A percentile compares a stretch with the other conserved stretches of the same genome.
phyloP scores from a whole-genome alignment of 2,888 invertebrate species.

The Schrankia costaestrigalis region DNA sequence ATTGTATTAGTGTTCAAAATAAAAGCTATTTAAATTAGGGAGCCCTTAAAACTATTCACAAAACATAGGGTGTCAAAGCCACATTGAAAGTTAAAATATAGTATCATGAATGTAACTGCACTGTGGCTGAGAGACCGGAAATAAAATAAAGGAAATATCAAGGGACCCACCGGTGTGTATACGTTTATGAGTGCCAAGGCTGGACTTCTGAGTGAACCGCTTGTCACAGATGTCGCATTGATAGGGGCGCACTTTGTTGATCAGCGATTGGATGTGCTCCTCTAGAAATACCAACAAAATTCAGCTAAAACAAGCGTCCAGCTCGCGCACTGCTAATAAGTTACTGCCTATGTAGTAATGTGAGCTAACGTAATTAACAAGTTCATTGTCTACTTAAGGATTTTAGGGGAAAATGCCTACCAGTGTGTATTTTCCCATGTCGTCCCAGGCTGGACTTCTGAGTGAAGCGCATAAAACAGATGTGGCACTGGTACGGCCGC shows the following conservation, averaged over 20 bases:
- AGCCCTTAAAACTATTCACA: slow-evolving; percentile 81
- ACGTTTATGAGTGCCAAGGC: slow-evolving; percentile 90
- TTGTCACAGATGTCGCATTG: slow-evolving; percentile 89
- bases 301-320: slow-evolving; percentile 72
- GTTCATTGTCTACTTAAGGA: slow-evolving; percentile 76
- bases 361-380: slow-evolving; percentile 64
- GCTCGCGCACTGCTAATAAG: slow-evolving; percentile 52
- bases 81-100: slow-evolving; percentile 41
- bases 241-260: slow-evolving; percentile 82
- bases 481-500: slow-evolving; percentile 86
- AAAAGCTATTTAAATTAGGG: slow-evolving; percentile 47
- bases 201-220: slow-evolving; percentile 91
- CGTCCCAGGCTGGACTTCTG: slow-evolving; percentile 88
- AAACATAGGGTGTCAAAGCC: slow-evolving; percentile 74
- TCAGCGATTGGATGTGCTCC: slow-evolving; percentile 82
- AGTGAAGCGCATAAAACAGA: slow-evolving; percentile 87
- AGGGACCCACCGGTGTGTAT: slow-evolving; percentile 86
- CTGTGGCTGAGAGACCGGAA: slow-evolving; percentile 75
- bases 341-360: slow-evolving; percentile 69
- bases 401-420: slow-evolving; percentile 80
- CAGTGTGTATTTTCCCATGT: slow-evolving; percentile 86
- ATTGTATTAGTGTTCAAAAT: slow-evolving; percentile 22
- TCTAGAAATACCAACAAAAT: slow-evolving; percentile 81
- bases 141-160: slow-evolving; percentile 69
- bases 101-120: slow-evolving; percentile 35